phyloP scores from a whole-genome alignment of 2,797 vertebrate species.

The Hybognathus amarus region DNA sequence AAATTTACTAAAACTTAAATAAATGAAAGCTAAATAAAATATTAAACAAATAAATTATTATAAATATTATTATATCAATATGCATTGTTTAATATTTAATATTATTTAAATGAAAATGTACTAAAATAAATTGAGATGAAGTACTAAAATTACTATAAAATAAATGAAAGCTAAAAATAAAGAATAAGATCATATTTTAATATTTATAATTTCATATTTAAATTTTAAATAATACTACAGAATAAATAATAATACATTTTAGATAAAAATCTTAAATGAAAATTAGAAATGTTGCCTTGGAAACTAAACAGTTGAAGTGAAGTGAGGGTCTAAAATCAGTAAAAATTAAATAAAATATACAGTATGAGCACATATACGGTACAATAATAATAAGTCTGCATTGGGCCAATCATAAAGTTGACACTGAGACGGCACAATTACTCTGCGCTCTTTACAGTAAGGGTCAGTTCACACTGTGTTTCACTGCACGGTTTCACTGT shows the following conservation, averaged over 20 bases:
- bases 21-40: not conserved
- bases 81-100: not conserved
- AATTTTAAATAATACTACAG: not conserved
- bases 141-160: not conserved
- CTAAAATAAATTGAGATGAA: no score
- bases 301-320: not conserved
- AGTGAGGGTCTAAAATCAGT: not conserved
- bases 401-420: no score
- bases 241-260: not conserved
- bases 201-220: not conserved
- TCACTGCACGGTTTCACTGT: no score
- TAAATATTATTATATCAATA: not conserved
- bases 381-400: no score
- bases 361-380: no score
- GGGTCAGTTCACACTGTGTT: no score
- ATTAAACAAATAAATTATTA: not conserved
- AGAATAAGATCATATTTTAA: not conserved
- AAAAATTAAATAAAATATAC: not conserved
- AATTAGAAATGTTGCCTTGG: no score
- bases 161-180: not conserved
- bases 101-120: not conserved
- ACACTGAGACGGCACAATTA: no score
- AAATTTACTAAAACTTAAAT: not conserved
- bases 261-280: not conserved
- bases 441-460: no score